Evolutionary conservation across 2,888 invertebrate genomes (phyloP).

Genomic region (Lycophotia porphyrea): DNA sequence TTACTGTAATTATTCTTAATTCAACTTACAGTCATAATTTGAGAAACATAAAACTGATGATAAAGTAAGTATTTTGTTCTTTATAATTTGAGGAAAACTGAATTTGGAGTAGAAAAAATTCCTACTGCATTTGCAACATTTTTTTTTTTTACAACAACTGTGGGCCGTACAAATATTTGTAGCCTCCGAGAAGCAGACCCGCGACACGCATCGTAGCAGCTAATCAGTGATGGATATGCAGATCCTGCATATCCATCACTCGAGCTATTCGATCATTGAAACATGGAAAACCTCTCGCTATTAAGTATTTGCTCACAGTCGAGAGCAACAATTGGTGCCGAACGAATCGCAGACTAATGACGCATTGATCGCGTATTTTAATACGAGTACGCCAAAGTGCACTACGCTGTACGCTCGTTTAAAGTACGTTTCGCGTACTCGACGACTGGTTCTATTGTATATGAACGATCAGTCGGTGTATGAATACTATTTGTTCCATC

Average conservation of each 20-base stretch:
- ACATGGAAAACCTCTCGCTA: slow-evolving; percentile 38
- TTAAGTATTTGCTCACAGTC: slow-evolving; percentile 53
- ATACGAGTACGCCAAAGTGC: slow-evolving; percentile 52
- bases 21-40: neutral
- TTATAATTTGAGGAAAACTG: neutral
- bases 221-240: too few species aligned
- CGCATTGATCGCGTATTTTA: slow-evolving; percentile 60
- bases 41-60: neutral
- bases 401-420: slow-evolving; percentile 29
- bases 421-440: slow-evolving; percentile 44
- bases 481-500: neutral
- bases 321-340: slow-evolving; percentile 60
- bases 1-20: neutral
- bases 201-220: too few species aligned
- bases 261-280: slow-evolving; percentile 19
- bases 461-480: slow-evolving; percentile 10
- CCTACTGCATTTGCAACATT: neutral
- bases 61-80: neutral
- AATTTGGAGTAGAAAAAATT: neutral
- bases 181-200: too few species aligned
- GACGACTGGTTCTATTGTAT: slow-evolving; percentile 35
- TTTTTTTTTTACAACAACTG: too few species aligned
- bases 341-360: slow-evolving; percentile 56
- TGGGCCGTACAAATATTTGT: neutral
- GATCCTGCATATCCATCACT: slow-evolving; percentile 11